These are phyloP conservation scores for Epinephelus moara DNA, from an alignment of 2,113 vertebrate genomes.

Conservation along the genomic window DNA sequence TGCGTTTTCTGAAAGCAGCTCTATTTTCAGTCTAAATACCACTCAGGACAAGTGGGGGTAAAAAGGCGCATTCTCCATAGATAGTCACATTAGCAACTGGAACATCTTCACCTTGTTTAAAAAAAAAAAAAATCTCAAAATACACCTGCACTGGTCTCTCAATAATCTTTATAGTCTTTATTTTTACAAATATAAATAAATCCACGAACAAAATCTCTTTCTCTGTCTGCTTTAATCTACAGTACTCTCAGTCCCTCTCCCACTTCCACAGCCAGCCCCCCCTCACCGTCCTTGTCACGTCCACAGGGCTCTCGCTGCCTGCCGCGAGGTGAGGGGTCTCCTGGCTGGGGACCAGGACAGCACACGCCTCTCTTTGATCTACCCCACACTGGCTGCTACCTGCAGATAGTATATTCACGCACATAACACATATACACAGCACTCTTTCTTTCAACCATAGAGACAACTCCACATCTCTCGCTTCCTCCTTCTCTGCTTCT, in stretches of 20 bases:
- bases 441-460: conserved; percentile 18
- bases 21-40: not conserved
- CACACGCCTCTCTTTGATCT: conserved; percentile 70
- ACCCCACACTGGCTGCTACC: conserved; percentile 52
- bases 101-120: not conserved
- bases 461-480: conserved; percentile 20
- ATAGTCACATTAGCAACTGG: not conserved
- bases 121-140: not conserved
- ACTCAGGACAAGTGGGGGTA: not conserved
- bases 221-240: conserved; percentile 7
- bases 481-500: conserved; percentile 28
- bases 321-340: conserved; percentile 73
- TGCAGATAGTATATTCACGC: conserved; percentile 57
- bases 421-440: conserved; percentile 4
- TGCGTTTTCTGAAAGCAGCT: not conserved
- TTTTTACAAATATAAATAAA: not conserved
- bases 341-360: conserved; percentile 71
- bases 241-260: not conserved
- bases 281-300: conserved; percentile 67
- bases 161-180: not conserved
- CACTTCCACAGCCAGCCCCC: conserved; percentile 2
- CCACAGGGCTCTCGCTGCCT: conserved; percentile 62
- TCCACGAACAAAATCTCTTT: not conserved
- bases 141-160: not conserved
- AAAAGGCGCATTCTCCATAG: not conserved